Evolutionary conservation across 2,888 invertebrate species (phyloP).

Genomic region (Frankliniella intonsa): DNA sequence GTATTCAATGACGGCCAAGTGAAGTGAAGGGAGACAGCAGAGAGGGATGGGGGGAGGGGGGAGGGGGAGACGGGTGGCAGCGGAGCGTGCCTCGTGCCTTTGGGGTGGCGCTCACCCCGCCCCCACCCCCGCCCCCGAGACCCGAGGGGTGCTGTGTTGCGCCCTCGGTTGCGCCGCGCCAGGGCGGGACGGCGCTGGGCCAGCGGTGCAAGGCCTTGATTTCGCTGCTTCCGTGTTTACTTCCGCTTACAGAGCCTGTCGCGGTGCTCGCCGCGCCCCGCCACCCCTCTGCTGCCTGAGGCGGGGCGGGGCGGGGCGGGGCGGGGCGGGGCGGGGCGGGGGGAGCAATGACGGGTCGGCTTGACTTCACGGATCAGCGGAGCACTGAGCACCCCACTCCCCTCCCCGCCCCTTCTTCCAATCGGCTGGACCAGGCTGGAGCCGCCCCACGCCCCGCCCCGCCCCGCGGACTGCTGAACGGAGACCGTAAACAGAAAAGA

Average conservation of each 20-base stretch:
- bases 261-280: neutral
- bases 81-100: too few species aligned
- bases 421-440: neutral
- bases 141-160: too few species aligned
- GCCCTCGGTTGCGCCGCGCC: neutral
- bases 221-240: constrained; percentile 1
- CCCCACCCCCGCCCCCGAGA: too few species aligned
- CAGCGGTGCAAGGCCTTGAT: neutral
- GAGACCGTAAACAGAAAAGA: neutral
- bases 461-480: neutral
- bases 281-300: neutral
- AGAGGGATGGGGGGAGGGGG: too few species aligned
- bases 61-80: too few species aligned
- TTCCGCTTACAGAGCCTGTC: neutral
- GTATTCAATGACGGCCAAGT: too few species aligned
- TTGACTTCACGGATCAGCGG: neutral
- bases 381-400: neutral
- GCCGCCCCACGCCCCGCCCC: neutral
- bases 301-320: neutral
- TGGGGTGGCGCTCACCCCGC: too few species aligned
- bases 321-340: too few species aligned
- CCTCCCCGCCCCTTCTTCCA: neutral
- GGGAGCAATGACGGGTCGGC: too few species aligned
- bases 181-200: neutral
- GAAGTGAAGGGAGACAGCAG: too few species aligned